phyloP scores from a whole-genome alignment of 1,140 invertebrate genomes.

The Schlechtendalia chinensis region DNA sequence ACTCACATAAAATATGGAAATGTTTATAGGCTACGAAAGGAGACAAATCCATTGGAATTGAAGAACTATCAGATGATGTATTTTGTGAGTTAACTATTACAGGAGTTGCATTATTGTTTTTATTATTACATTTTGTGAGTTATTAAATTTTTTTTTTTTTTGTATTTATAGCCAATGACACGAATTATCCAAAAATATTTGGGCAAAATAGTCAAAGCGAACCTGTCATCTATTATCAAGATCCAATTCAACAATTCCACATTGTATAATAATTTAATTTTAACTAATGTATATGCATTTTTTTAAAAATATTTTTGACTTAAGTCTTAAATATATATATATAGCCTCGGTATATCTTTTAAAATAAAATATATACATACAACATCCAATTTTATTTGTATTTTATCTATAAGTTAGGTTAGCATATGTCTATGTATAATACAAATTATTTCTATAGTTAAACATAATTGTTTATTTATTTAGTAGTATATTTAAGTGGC shows the following conservation, averaged over 20 bases:
- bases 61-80: conserved; percentile 54
- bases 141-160: neutral
- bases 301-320: neutral
- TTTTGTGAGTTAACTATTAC: conserved; percentile 51
- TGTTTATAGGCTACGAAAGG: conserved; percentile 54
- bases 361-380: too few relatives aligned
- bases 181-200: conserved; percentile 43
- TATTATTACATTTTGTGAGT: neutral
- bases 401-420: too few relatives aligned
- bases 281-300: too few relatives aligned
- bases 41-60: conserved; percentile 54
- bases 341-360: too few relatives aligned
- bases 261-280: conserved; percentile 49
- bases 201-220: conserved; percentile 38
- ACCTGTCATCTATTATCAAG: conserved; percentile 49
- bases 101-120: neutral
- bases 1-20: neutral
- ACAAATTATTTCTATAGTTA: neutral
- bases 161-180: conserved; percentile 30
- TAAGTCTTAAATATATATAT: neutral
- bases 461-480: neutral
- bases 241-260: conserved; percentile 52
- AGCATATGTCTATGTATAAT: too few relatives aligned
- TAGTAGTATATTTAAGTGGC: neutral
- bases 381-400: too few relatives aligned